Conservation (phyloP, 2,113 vertebrate species). For the Arvicanthis niloticus region DNA sequence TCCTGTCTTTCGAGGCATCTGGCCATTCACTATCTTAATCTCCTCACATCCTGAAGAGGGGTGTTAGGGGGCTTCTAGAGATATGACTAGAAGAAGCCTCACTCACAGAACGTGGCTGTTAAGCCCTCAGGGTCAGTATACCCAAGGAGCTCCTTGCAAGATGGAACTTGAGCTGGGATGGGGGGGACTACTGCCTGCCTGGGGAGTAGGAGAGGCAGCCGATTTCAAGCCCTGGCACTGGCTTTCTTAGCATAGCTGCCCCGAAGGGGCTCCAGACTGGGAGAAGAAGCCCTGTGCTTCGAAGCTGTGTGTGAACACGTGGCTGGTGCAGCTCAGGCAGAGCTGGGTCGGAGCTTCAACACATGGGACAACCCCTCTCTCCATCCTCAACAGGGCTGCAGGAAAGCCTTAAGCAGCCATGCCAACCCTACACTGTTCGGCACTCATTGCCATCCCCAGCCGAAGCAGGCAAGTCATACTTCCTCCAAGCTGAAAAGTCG, state of each 20-base stretch:
- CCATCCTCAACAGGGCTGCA: neutral
- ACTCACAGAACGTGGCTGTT: neutral
- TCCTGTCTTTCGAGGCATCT: neutral
- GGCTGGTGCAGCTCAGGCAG: no score
- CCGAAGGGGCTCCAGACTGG: neutral
- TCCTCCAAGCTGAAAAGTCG: neutral
- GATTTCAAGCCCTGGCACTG: no score
- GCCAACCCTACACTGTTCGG: neutral
- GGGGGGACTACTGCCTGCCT: neutral
- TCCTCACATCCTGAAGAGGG: neutral
- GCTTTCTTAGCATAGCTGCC: neutral
- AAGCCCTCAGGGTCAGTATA: neutral
- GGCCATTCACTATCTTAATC: neutral
- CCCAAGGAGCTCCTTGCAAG: neutral
- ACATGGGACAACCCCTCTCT: neutral
- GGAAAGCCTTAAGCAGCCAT: neutral
- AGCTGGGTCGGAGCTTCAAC: accelerated
- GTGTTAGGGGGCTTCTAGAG: neutral
- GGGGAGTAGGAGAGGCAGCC: neutral
- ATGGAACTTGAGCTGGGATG: neutral
- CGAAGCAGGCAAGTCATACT: neutral
- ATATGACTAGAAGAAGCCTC: neutral
- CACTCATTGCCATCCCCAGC: neutral
- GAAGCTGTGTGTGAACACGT: neutral
- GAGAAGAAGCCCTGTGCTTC: neutral